Conservation (phyloP, 2,113 vertebrate species). For the Lynx canadensis region DNA sequence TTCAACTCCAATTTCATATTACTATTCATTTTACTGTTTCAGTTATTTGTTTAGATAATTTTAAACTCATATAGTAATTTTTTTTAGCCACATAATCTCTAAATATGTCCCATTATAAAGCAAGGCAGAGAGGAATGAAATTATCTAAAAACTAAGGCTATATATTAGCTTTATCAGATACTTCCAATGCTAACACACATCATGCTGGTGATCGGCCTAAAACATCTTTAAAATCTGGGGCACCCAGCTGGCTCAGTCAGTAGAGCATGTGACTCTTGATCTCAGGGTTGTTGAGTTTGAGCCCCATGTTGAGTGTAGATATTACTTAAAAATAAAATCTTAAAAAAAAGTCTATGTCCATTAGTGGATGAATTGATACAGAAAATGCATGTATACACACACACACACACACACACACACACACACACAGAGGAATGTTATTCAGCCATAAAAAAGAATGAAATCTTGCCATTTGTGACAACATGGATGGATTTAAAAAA, state of each 20-base stretch:
- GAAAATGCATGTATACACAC: neutral
- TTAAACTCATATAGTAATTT: neutral
- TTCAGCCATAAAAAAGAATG: no score
- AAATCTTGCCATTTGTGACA: no score
- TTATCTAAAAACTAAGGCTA: neutral
- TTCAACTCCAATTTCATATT: neutral
- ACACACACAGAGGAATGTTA: no score
- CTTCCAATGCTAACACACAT: neutral
- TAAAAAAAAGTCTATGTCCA: neutral
- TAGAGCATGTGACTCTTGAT: neutral
- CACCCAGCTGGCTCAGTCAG: neutral
- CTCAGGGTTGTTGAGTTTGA: neutral
- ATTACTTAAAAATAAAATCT: neutral
- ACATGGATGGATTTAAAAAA: no score
- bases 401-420: neutral
- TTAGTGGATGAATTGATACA: neutral
- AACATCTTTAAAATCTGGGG: neutral
- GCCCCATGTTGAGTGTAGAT: neutral
- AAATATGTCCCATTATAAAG: neutral
- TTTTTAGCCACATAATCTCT: neutral
- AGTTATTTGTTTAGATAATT: constrained; percentile 7
- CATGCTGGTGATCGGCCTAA: neutral
- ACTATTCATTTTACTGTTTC: neutral
- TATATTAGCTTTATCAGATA: neutral
- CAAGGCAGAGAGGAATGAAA: neutral